Conservation (phyloP, 1,140 invertebrate genomes). For the Neodiprion pinetum region DNA sequence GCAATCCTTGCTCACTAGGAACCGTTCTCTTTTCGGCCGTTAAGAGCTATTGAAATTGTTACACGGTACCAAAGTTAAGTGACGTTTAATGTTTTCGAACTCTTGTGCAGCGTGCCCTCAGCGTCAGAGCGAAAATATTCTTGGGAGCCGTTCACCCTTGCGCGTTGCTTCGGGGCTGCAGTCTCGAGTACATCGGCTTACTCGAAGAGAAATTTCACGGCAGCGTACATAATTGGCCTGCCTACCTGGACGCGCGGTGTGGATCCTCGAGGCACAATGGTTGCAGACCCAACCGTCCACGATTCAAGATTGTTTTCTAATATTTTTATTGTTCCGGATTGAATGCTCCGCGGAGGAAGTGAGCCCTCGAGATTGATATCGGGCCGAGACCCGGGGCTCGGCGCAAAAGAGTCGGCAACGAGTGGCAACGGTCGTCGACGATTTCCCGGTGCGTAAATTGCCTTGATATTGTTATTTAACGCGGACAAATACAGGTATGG, state of each 20-base stretch:
- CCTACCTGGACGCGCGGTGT: constrained; percentile 27
- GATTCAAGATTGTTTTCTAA: constrained; percentile 49
- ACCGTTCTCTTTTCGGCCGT: neutral
- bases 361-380: constrained; percentile 50
- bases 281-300: constrained; percentile 37
- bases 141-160: neutral
- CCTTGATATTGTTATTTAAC: constrained; percentile 44
- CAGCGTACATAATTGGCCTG: constrained; percentile 43
- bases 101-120: neutral
- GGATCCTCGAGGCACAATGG: constrained; percentile 44
- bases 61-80: neutral
- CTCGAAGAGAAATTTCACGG: constrained; percentile 25
- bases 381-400: constrained; percentile 26
- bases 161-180: neutral
- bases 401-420: constrained; percentile 13
- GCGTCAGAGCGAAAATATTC: neutral
- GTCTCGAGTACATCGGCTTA: neutral
- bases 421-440: constrained; percentile 40
- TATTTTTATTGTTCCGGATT: constrained; percentile 45
- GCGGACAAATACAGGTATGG: constrained; percentile 1
- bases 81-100: neutral
- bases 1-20: too few species aligned
- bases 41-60: neutral
- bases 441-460: constrained; percentile 45
- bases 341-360: constrained; percentile 48